Evolutionary conservation across 2,113 vertebrate genomes (phyloP), one percentile per base, ranked within the genome.

Genomic region (Montifringilla adamsi): DNA sequence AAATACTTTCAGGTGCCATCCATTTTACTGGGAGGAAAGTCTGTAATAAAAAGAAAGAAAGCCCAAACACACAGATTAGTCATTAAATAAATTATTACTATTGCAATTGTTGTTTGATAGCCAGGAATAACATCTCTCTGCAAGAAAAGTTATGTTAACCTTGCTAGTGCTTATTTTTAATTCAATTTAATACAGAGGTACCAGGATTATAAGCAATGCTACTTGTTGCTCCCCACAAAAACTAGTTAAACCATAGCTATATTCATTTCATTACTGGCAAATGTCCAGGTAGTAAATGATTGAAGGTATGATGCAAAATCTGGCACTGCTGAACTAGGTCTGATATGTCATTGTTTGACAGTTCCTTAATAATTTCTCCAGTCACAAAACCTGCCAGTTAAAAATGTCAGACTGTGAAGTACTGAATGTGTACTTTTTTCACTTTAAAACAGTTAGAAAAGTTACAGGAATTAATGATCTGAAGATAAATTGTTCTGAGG

Each of bases 1-100:
- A 99, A 97, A 99, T 99, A 89, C 99, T 99, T 96, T 99, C 99
- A 5, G 99, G 99, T 35, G 99, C 99, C 99, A 99, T 99, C 99
- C 99, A 99, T 97, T 99, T 99, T 86, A 99, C 99, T 0, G 99
- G 99, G 43, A 99, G 98, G 67, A 99, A 99, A 22, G 99, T 99
- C 99, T 99, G 96, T 50, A 82, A 33, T 16, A 67, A 31, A 35
- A 89, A 85, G 47, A 86, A 87, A 77, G 27, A 47, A 91, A 52
- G 33, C 37, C 66, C 70, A 81, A 91, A 72, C 9, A 20, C 70
- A 55, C 27, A 67, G n/a, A 58, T 94, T 41, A 84, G 33, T 87
- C 44, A 58, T 84, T 62, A 87, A 58, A 80, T n/a, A 90, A 92
- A 75, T 41, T 7, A 20, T 90, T 83, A n/a, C 31, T 26, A 13